A percentile compares a stretch with the other conserved stretches of the same genome.
These are phyloP conservation scores for Armadillidium nasatum DNA, from an alignment of 1,140 invertebrate genomes.

Conservation along the genomic window DNA sequence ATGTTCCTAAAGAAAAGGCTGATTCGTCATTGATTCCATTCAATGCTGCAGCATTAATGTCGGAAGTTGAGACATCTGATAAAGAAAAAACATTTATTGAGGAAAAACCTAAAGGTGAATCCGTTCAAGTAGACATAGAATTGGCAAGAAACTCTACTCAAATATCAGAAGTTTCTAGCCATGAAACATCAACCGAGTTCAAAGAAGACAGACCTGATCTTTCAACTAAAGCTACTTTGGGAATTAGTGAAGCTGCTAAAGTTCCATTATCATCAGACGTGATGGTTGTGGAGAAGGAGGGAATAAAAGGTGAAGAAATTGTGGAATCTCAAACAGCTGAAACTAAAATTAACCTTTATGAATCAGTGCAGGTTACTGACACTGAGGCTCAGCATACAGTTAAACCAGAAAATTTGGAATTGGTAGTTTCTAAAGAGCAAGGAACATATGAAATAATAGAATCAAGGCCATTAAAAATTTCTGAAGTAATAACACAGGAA, in stretches of 20 bases:
- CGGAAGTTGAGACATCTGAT: slow-evolving; percentile 57
- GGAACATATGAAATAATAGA: slow-evolving; percentile 30
- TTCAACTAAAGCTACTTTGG: slow-evolving; percentile 29
- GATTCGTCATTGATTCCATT: slow-evolving; percentile 49
- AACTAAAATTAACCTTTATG: slow-evolving; percentile 57
- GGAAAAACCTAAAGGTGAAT: slow-evolving; percentile 18
- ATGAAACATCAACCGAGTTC: slow-evolving; percentile 29
- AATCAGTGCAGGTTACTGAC: slow-evolving; percentile 56
- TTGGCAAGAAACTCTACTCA: slow-evolving; percentile 27
- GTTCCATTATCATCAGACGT: slow-evolving; percentile 34
- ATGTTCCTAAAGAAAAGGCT: slow-evolving; percentile 29
- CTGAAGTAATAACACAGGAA: slow-evolving; percentile 58
- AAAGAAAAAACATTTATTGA: slow-evolving; percentile 54
- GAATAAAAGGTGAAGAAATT: slow-evolving; percentile 46
- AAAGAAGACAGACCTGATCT: not conserved
- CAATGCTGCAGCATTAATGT: slow-evolving; percentile 61
- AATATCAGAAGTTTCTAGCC: slow-evolving; percentile 34
- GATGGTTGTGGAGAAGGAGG: slow-evolving; percentile 31
- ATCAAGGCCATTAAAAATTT: slow-evolving; percentile 40
- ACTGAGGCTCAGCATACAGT: slow-evolving; percentile 23
- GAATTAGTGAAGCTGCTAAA: slow-evolving; percentile 32
- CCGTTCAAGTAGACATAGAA: slow-evolving; percentile 28
- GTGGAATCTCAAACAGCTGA: slow-evolving; percentile 49
- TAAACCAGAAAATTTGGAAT: slow-evolving; percentile 23
- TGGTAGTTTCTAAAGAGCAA: slow-evolving; percentile 28